Evolutionary conservation across 2,888 invertebrate genomes (phyloP).

Genomic region (Drosophila anceps): DNA sequence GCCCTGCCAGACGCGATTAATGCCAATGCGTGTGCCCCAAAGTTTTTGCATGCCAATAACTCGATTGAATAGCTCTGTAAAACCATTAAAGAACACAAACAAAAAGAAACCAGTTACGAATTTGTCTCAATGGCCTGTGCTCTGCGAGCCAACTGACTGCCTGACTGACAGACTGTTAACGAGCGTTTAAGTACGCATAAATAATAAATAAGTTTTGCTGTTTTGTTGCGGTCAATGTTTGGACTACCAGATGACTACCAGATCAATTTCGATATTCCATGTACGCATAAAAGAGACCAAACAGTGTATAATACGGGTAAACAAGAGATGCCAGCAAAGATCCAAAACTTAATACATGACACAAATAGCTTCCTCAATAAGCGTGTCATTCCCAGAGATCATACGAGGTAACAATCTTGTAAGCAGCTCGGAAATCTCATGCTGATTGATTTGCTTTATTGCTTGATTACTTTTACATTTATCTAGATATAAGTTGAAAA

Average conservation of each 20-base stretch:
- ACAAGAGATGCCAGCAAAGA: background rate
- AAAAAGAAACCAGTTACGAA: slow-evolving; percentile 30
- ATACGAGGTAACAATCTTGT: background rate
- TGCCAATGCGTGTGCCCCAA: slow-evolving; percentile 86
- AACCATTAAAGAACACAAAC: slow-evolving; percentile 6
- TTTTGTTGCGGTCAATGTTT: slow-evolving; percentile 26
- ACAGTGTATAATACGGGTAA: background rate
- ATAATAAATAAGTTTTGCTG: slow-evolving; percentile 36
- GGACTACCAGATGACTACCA: slow-evolving; percentile 25
- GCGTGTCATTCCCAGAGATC: background rate
- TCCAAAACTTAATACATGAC: background rate
- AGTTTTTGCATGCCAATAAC: slow-evolving; percentile 86
- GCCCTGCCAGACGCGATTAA: slow-evolving; percentile 86
- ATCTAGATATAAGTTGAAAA: background rate
- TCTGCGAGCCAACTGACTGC: background rate
- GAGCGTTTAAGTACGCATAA: slow-evolving; percentile 51
- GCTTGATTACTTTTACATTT: background rate
- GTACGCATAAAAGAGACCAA: background rate
- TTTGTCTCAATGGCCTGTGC: slow-evolving; percentile 12
- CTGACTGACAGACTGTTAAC: slow-evolving; percentile 22
- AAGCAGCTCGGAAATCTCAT: background rate
- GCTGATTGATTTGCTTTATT: background rate
- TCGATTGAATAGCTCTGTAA: slow-evolving; percentile 86
- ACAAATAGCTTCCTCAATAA: background rate
- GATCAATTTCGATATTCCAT: background rate